These are phyloP conservation scores for Paradoxurus hermaphroditus DNA, from an alignment of 2,113 vertebrate genomes.

Conservation along the genomic window DNA sequence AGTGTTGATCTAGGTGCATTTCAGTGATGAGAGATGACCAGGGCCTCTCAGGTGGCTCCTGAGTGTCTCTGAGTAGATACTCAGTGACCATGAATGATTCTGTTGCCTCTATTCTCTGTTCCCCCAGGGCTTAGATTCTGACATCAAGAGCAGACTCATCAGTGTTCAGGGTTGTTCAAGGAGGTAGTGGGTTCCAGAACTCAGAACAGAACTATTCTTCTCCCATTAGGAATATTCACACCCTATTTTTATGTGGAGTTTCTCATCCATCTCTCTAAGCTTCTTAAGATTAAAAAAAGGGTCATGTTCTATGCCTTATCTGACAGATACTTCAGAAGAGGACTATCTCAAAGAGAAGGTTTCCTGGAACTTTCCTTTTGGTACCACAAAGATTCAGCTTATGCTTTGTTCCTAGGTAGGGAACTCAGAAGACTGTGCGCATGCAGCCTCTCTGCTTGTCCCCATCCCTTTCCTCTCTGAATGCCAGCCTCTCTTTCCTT, in stretches of 20 bases:
- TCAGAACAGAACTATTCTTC: not conserved
- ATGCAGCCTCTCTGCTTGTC: not conserved
- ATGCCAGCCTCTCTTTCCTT: not conserved
- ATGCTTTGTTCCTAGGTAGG: not conserved
- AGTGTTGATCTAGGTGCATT: too few relatives aligned
- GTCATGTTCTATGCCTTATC: not conserved
- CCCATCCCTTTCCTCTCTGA: not conserved
- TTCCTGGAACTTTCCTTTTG: not conserved
- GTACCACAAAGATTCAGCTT: not conserved
- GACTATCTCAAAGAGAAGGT: not conserved
- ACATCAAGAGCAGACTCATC: too few relatives aligned
- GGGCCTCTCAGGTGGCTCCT: not conserved
- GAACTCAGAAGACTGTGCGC: not conserved
- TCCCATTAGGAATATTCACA: not conserved
- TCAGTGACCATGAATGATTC: not conserved
- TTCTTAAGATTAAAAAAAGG: not conserved
- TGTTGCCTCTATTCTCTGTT: not conserved
- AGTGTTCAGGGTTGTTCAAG: not conserved
- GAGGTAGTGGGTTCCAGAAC: not conserved
- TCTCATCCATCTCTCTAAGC: not conserved
- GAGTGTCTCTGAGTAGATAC: not conserved
- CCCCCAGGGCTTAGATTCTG: not conserved
- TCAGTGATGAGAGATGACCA: not conserved
- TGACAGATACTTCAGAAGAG: not conserved
- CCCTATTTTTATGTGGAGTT: not conserved